Evolutionary conservation across 2,888 invertebrate genomes (phyloP).

Genomic region (Spisula solida): DNA sequence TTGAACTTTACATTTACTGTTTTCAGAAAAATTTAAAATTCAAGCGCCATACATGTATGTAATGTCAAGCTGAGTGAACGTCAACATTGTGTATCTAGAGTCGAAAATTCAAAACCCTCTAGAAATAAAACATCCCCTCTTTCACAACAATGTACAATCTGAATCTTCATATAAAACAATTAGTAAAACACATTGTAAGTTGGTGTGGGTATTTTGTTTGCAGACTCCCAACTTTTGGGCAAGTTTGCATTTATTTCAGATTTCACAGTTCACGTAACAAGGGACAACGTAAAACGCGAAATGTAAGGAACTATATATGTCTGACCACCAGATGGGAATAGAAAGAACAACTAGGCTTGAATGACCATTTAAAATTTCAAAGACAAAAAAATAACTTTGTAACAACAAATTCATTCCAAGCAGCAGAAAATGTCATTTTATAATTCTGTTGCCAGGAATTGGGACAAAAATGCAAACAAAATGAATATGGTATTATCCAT

Average conservation of each 20-base stretch:
- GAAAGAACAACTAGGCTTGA: neutral
- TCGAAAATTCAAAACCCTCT: conserved; percentile 9
- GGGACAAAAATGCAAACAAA: too few relatives aligned
- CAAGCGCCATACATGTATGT: too few relatives aligned
- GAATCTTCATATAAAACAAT: too few relatives aligned
- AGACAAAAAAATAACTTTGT: too few relatives aligned
- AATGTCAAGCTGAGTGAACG: neutral
- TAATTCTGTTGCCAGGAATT: too few relatives aligned
- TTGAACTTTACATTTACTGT: too few relatives aligned
- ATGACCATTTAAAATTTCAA: neutral
- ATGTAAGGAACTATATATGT: neutral
- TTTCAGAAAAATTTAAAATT: too few relatives aligned
- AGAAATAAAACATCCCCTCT: neutral
- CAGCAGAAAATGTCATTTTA: too few relatives aligned
- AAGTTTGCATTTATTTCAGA: conserved; percentile 1
- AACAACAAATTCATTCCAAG: too few relatives aligned
- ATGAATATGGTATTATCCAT: too few relatives aligned
- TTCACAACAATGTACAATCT: too few relatives aligned
- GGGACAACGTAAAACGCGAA: neutral
- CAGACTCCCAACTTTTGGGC: neutral
- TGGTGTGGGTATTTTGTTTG: neutral
- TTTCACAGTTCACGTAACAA: neutral
- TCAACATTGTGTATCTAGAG: neutral
- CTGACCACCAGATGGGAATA: neutral
- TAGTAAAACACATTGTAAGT: neutral